These are phyloP conservation scores for Prionace glauca DNA, from an alignment of 2,797 vertebrate species.

Conservation along the genomic window DNA sequence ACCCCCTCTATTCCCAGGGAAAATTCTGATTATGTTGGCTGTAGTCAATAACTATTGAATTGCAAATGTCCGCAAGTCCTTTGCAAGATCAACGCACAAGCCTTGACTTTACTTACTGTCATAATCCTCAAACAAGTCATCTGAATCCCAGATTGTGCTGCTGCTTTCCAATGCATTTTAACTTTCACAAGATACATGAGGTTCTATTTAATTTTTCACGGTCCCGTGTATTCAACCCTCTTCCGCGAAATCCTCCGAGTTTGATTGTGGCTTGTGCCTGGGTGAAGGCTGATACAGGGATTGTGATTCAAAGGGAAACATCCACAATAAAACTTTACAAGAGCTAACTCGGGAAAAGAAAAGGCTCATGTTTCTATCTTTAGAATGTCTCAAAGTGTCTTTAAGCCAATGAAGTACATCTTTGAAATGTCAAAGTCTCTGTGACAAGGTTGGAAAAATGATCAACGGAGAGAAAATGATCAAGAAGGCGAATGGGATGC, in stretches of 20 bases:
- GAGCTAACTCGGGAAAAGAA: not conserved
- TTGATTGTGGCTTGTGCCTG: not conserved
- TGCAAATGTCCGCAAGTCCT: not conserved
- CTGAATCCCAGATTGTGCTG: not conserved
- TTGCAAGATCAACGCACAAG: not conserved
- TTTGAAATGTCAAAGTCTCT: not conserved
- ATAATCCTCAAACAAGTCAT: not conserved
- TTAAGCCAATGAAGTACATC: not conserved
- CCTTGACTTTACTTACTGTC: not conserved
- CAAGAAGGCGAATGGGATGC: too few species aligned
- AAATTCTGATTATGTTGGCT: not conserved
- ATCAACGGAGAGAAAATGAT: not conserved
- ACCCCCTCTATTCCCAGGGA: not conserved
- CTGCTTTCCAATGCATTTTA: not conserved
- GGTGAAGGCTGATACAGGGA: not conserved
- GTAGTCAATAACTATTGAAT: not conserved
- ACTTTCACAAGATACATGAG: not conserved
- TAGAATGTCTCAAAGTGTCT: not conserved
- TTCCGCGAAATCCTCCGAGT: not conserved
- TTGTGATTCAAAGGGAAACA: not conserved
- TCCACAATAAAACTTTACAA: not conserved
- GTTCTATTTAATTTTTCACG: not conserved
- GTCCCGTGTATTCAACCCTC: not conserved
- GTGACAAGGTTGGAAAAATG: too few species aligned
- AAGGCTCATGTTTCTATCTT: not conserved